Base-by-base conservation (phyloP, 2,888 invertebrate genomes). In the Phasia obesa region DNA sequence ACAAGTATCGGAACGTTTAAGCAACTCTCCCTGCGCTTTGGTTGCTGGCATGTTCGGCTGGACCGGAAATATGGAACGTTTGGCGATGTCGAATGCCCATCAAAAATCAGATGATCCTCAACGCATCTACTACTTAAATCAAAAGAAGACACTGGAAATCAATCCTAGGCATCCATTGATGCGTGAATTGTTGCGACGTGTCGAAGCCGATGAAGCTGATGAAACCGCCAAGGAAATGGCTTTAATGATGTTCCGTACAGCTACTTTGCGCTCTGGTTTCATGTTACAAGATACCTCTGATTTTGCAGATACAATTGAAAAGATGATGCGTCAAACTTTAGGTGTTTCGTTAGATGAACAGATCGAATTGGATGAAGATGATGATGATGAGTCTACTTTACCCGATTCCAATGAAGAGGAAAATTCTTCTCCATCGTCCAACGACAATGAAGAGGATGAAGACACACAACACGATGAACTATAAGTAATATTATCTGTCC, bases 51-150 rank as follows among this genome's bases (percentile, higher is more conserved):
- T 97, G 93, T 99, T 98, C 92, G 99, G 99, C 86, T 99, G 99
- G 99, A 98, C 99, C 87, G 99, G 99, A 88, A 99, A 99, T 92
- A 99, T 99, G 99, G 99, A 99, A 93, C 94, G 99, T 64, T 94
- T 99, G 85, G 98, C 99, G 84, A 92, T 96, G 85, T 96, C 97
- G 59, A 99, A 99, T 92, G 98, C 99, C 17, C 99, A 99, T 92
- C 98, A 98, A 91, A 99, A 99, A 91, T 91, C 95, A 4, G 97
- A 98, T 89, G 98, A 98, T 92, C 96, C 97, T 42, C 97, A 97
- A 90, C 95, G 97, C 88, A 94, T 94, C 87, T 92, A 97, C 91
- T 97, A 98, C 91, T 92, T 98, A 55, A 95, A 95, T 89, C 98
- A 98, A 92, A 99, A 97, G 94, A 99, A 99, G 92, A 97, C 97